Evolutionary conservation across 1,140 invertebrate species (phyloP).

Genomic region (Drosophila ambigua): DNA sequence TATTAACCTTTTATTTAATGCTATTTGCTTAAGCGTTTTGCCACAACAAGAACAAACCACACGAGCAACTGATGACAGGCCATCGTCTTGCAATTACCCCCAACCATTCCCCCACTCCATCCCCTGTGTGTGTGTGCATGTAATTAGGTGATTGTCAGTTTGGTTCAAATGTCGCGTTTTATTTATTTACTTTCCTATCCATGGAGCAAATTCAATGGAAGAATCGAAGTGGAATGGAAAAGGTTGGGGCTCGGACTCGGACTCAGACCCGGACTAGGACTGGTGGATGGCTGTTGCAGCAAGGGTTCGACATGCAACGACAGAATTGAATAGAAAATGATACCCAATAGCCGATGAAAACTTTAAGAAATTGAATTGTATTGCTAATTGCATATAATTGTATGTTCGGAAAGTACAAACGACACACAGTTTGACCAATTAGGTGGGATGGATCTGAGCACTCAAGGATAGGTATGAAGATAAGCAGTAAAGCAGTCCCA

Average conservation of each 20-base stretch:
- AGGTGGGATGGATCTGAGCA: too few relatives aligned
- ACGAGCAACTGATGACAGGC: slow-evolving; percentile 71
- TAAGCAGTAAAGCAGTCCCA: too few relatives aligned
- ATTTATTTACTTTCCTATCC: slow-evolving; percentile 54
- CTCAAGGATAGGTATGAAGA: too few relatives aligned
- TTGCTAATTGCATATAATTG: too few relatives aligned
- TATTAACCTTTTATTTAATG: slow-evolving; percentile 81
- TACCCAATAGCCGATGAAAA: neutral
- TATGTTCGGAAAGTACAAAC: too few relatives aligned
- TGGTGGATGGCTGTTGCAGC: neutral
- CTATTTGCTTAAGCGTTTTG: slow-evolving; percentile 73
- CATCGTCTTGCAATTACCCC: slow-evolving; percentile 78
- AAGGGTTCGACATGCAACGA: neutral
- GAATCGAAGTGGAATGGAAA: slow-evolving; percentile 7
- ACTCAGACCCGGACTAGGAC: too few relatives aligned
- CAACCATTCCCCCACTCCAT: neutral
- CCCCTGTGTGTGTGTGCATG: slow-evolving; percentile 41
- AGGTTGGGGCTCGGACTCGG: too few relatives aligned
- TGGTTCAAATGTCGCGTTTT: slow-evolving; percentile 77
- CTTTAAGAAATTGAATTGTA: neutral
- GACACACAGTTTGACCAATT: too few relatives aligned
- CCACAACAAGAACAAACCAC: slow-evolving; percentile 43
- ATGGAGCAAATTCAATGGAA: neutral
- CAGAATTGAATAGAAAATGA: neutral
- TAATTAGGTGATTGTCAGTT: slow-evolving; percentile 77